phyloP scores from a whole-genome alignment of 2,113 vertebrate genomes.

The Oncorhynchus nerka region DNA sequence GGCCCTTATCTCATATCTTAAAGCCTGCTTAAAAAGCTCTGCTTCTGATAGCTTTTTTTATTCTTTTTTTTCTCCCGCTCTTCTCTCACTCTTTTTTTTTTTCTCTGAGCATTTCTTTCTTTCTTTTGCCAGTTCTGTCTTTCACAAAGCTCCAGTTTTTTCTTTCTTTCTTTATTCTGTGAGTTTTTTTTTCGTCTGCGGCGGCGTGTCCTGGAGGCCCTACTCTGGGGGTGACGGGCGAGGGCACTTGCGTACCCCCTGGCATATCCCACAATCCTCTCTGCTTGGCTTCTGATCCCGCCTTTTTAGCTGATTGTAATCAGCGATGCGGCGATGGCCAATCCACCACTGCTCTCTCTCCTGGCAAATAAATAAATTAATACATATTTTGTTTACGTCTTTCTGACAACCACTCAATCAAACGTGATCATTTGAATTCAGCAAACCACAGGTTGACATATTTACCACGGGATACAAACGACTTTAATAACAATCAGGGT shows the following conservation, averaged over 20 bases:
- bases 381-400: slow-evolving; percentile 32
- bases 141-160: not conserved
- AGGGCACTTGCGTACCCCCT: not conserved
- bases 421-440: slow-evolving; percentile 42
- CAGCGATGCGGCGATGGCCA: slow-evolving; percentile 1
- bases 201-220: not conserved
- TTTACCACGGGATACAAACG: slow-evolving; percentile 18
- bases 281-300: slow-evolving; percentile 12
- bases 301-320: slow-evolving; percentile 40
- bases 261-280: slow-evolving; percentile 30
- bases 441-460: slow-evolving; percentile 25
- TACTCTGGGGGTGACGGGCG: not conserved
- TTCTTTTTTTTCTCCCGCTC: not conserved
- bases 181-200: not conserved
- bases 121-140: not conserved
- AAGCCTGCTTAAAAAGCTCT: slow-evolving; percentile 50
- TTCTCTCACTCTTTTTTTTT: slow-evolving; percentile 18
- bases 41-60: not conserved
- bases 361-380: slow-evolving; percentile 21
- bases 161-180: not conserved
- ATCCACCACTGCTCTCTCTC: not conserved
- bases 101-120: not conserved
- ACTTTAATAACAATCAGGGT: slow-evolving; percentile 24
- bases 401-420: slow-evolving; percentile 54
- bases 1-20: slow-evolving; percentile 54